These are phyloP conservation scores for Ochropleura leucogaster DNA, from an alignment of 2,888 invertebrate genomes.

Conservation along the genomic window DNA sequence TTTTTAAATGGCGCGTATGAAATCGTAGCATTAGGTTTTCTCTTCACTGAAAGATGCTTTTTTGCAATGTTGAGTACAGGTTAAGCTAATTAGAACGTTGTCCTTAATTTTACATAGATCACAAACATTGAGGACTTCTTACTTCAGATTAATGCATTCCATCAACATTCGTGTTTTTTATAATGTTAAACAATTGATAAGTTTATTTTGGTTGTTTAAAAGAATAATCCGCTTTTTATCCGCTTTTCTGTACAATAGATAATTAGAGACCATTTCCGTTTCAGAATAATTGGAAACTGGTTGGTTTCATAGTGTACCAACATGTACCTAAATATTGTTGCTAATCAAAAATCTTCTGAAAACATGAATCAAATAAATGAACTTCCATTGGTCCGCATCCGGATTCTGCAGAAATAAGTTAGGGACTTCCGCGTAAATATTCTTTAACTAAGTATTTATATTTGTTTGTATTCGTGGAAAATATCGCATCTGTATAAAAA, in stretches of 20 bases:
- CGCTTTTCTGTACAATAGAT: not conserved
- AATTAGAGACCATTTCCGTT: not conserved
- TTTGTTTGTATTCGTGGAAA: conserved; percentile 13
- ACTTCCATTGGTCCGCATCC: not conserved
- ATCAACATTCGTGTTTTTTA: not conserved
- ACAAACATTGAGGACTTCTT: conserved; percentile 9
- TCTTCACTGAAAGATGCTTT: not conserved
- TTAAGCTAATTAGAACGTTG: not conserved
- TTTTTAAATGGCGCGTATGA: not conserved
- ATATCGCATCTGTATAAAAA: conserved; percentile 40
- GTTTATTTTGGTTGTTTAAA: not conserved
- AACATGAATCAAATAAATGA: not conserved
- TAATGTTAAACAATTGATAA: not conserved
- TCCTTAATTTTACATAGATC: not conserved
- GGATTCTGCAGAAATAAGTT: conserved; percentile 1
- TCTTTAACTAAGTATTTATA: conserved; percentile 12
- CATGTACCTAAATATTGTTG: not conserved
- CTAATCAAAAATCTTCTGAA: not conserved
- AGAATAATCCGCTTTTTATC: not conserved
- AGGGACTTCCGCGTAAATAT: conserved; percentile 10
- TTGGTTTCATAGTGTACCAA: conserved; percentile 1
- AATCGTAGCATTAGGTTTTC: not conserved
- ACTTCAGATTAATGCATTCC: not conserved
- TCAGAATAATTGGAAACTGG: not conserved
- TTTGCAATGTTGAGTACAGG: not conserved